These are phyloP conservation scores for Bothrops jararaca DNA, from an alignment of 2,113 vertebrate species.

Conservation along the genomic window DNA sequence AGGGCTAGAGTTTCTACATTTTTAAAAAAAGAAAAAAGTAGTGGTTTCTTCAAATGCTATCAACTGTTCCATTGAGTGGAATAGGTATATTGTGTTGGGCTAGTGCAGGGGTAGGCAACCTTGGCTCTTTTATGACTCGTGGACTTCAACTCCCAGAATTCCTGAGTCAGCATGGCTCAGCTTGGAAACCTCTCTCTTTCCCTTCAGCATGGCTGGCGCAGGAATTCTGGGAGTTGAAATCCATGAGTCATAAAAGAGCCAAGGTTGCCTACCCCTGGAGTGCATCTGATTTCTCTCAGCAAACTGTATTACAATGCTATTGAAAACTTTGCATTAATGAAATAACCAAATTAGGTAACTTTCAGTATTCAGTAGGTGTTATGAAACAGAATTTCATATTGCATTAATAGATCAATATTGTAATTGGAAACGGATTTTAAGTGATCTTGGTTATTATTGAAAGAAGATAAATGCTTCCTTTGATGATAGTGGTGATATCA, in stretches of 20 bases:
- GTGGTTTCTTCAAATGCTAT: neutral
- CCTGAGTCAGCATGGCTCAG: too few relatives aligned
- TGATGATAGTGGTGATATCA: slow-evolving; percentile 37
- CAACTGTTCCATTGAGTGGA: neutral
- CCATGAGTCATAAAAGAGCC: too few relatives aligned
- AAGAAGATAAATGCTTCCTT: slow-evolving; percentile 8
- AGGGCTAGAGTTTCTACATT: neutral
- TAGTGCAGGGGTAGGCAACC: neutral
- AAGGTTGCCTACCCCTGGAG: too few relatives aligned
- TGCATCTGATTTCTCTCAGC: neutral
- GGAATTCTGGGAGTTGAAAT: too few relatives aligned
- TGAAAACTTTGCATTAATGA: neutral
- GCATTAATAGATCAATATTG: neutral
- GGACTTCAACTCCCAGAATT: too few relatives aligned
- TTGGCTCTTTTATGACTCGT: too few relatives aligned
- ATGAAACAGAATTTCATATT: neutral
- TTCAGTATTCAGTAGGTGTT: neutral
- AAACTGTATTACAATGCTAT: neutral
- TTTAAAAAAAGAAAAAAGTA: neutral
- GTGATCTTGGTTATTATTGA: neutral
- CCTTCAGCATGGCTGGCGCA: too few relatives aligned
- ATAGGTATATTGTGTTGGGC: neutral
- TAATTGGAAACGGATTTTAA: neutral
- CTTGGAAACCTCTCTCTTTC: too few relatives aligned
- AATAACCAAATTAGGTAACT: neutral